Evolutionary conservation across 2,797 vertebrate species (phyloP).

Genomic region (Peromyscus aztecus): DNA sequence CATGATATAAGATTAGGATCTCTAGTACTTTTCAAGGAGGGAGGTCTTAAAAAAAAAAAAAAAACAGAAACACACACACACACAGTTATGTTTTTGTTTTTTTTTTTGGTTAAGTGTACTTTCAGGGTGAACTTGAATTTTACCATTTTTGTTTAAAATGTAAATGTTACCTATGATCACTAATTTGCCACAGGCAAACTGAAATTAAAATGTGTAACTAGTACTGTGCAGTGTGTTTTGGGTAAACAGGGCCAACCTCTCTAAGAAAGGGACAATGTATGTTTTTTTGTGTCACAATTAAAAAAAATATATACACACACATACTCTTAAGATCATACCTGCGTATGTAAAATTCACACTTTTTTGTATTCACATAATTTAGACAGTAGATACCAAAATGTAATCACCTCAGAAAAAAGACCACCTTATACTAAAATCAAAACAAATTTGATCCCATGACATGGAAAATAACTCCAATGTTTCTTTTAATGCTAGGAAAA

Average conservation of each 20-base stretch:
- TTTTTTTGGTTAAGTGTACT: background rate
- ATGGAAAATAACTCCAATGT: constrained; percentile 76
- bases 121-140: constrained; percentile 34
- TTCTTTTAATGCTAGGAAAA: constrained; percentile 81
- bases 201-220: constrained; percentile 6
- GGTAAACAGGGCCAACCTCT: background rate
- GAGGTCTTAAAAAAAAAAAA: background rate
- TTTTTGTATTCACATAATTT: constrained; percentile 40
- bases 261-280: too few relatives aligned
- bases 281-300: background rate
- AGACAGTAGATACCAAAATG: constrained; percentile 25
- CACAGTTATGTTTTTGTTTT: background rate
- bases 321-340: background rate
- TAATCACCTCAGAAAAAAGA: background rate
- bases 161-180: background rate
- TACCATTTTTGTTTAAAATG: constrained; percentile 25
- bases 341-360: background rate
- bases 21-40: background rate
- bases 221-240: background rate
- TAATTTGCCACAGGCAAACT: background rate
- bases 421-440: constrained; percentile 55
- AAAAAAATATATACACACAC: background rate
- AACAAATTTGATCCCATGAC: constrained; percentile 60
- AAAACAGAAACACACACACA: too few relatives aligned
- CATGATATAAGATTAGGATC: background rate